Evolutionary conservation across 2,888 invertebrate genomes (phyloP).

Genomic region (Drosophila macrospina): DNA sequence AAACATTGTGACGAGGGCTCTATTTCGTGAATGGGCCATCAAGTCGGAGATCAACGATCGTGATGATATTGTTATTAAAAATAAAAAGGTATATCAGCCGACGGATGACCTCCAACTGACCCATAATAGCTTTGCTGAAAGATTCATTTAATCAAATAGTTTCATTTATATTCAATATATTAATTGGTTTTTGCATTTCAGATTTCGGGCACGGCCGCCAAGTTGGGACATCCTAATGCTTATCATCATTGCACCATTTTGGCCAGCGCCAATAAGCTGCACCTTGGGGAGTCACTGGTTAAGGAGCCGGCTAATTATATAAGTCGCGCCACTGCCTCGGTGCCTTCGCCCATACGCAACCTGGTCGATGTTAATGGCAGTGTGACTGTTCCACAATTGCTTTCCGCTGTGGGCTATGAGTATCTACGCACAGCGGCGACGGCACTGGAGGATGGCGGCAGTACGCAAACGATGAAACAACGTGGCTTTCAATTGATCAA

Average conservation of each 20-base stretch:
- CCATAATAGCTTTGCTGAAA: not conserved
- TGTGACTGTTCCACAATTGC: conserved; percentile 90
- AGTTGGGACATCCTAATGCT: conserved; percentile 93
- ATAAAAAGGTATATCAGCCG: conserved; percentile 85
- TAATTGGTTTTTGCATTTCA: conserved; percentile 81
- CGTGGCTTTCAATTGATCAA: conserved; percentile 94
- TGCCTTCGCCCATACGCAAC: conserved; percentile 93
- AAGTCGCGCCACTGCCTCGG: conserved; percentile 94
- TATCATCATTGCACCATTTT: conserved; percentile 99
- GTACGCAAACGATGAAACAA: conserved; percentile 90
- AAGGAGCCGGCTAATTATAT: conserved; percentile 92
- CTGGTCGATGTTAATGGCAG: conserved; percentile 90
- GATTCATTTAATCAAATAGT: conserved; percentile 2
- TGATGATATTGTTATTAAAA: conserved; percentile 94
- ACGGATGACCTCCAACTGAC: conserved; percentile 24
- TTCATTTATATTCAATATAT: not conserved
- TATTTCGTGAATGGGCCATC: conserved; percentile 93
- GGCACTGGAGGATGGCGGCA: conserved; percentile 90
- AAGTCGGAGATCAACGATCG: conserved; percentile 91
- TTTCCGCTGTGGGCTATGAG: conserved; percentile 93
- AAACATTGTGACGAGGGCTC: conserved; percentile 92
- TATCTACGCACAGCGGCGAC: conserved; percentile 91
- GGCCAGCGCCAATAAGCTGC: conserved; percentile 92
- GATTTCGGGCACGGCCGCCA: conserved; percentile 98
- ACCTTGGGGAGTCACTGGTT: conserved; percentile 90